Conservation (phyloP, 2,888 invertebrate species). For the Philopedon plagiatum region DNA sequence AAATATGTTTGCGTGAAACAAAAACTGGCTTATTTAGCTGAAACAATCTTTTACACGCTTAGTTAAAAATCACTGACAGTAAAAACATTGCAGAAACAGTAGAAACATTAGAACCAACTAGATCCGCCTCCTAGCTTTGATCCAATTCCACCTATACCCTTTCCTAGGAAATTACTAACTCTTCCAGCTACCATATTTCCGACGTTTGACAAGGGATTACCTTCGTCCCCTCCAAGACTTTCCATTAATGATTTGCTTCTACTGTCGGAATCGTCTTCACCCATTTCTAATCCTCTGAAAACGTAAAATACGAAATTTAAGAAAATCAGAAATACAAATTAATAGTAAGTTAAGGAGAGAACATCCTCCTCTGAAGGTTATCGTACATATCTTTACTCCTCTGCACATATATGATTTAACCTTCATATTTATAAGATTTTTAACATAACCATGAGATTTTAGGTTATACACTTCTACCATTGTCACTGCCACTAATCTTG, state of each 20-base stretch:
- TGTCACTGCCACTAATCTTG: no score
- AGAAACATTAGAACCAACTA: conserved; percentile 78
- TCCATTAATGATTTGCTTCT: conserved; percentile 74
- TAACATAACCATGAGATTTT: no score
- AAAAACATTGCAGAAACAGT: conserved; percentile 27
- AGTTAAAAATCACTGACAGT: conserved; percentile 2
- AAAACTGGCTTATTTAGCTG: no score
- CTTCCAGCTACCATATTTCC: conserved; percentile 89
- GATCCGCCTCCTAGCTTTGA: conserved; percentile 89
- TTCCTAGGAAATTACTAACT: conserved; percentile 91
- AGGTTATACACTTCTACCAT: no score
- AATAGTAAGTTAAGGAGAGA: no score
- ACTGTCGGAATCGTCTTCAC: conserved; percentile 75
- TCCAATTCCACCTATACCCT: conserved; percentile 91
- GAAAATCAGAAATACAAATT: background rate
- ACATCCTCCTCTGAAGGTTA: no score
- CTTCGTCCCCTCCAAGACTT: conserved; percentile 79
- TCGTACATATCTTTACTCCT: no score
- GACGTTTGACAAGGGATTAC: conserved; percentile 83
- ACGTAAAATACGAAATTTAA: background rate
- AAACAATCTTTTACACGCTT: no score
- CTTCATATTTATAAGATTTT: no score
- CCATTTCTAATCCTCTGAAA: conserved; percentile 47
- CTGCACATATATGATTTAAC: no score
- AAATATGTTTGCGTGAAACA: no score